phyloP scores from a whole-genome alignment of 2,888 invertebrate species.

The Abrostola triplasia region DNA sequence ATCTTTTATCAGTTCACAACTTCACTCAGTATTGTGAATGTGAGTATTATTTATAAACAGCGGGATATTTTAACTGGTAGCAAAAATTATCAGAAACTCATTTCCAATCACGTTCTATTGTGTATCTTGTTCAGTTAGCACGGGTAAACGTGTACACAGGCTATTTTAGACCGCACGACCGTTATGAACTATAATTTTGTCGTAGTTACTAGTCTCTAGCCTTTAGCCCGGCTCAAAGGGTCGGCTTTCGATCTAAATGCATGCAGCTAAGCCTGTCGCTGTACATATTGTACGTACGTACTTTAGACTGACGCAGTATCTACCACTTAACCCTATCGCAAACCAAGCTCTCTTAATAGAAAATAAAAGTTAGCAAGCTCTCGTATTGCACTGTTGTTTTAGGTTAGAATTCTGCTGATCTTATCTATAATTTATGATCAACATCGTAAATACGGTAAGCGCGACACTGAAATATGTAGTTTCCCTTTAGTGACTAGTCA shows the following conservation, averaged over 20 bases:
- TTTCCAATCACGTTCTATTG: constrained; percentile 52
- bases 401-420: too few species aligned
- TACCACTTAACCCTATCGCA: too few species aligned
- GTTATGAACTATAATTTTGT: constrained; percentile 17
- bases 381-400: too few species aligned
- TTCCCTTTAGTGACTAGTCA: too few species aligned
- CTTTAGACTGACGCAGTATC: too few species aligned
- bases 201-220: constrained; percentile 1
- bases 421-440: too few species aligned
- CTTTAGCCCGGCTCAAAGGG: neutral
- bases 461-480: too few species aligned
- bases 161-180: constrained; percentile 26
- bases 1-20: neutral
- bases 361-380: too few species aligned
- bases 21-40: neutral
- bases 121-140: constrained; percentile 37
- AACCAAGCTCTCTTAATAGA: too few species aligned
- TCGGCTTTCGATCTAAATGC: neutral
- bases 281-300: too few species aligned
- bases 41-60: neutral
- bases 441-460: too few species aligned
- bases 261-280: neutral
- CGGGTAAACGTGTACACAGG: constrained; percentile 37
- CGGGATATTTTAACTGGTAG: constrained; percentile 1
- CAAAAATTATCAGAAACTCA: constrained; percentile 31